Base-by-base conservation (phyloP, 2,113 vertebrate species). In the Oceanodroma tethys region DNA sequence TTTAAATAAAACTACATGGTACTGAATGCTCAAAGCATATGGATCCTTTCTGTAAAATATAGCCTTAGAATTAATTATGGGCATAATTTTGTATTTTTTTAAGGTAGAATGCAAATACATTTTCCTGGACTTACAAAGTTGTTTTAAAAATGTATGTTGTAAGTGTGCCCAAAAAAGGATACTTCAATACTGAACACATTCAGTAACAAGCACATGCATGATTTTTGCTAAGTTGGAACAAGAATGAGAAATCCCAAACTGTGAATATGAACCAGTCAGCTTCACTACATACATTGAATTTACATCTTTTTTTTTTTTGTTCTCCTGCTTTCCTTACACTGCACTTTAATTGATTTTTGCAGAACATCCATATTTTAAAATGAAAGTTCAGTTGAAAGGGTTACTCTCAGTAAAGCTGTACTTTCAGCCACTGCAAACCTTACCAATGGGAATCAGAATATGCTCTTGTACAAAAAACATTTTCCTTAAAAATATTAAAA, bases 351-450 rank as follows among this genome's bases (percentile, higher is more conserved):
- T 85, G n/a, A 25, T 18, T 97, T 94, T 84, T 89, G 23, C 34
- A 40, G 94, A 80, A 47, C 38, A 85, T 62, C 90, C 30, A 58
- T 75, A 95, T 94, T 93, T 96, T 83, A 85, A 96, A 94, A 94
- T 81, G 52, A 70, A 95, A 81, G 93, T 95, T 52, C 88, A 71
- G n/a, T 55, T 60, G 36, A 81, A 90, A 59, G 1, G 4, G 15
- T 63, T 91, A 15, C 58, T 79, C 70, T 62, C 81, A 74, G 58
- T 4, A 84, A 13, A 86, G 19, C 45, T 70, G 20, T 50, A 71
- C 87, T 86, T 97, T 75, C 65, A 70, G 36, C 67, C 72, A 83
- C 73, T 80, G 56, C 56, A 96, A 93, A 85, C 20, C 20, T 81
- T 83, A 86, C 86, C 27, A 84, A 55, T 48, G 50, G 67, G 74